phyloP scores from a whole-genome alignment of 2,113 vertebrate genomes.

The Atractosteus spatula region DNA sequence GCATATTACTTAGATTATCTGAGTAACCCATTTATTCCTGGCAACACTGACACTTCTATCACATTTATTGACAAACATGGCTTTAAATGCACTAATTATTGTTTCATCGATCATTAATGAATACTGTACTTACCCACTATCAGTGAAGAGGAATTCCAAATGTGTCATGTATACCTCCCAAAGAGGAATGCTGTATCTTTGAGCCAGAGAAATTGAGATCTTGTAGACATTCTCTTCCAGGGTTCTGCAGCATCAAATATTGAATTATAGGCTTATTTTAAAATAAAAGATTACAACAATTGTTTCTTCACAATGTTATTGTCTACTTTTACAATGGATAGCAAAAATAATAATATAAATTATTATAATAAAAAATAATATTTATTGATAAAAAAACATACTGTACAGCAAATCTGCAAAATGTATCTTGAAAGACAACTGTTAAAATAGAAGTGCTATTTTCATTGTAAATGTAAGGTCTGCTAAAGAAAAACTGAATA shows the following conservation, averaged over 20 bases:
- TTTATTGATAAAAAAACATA: no score
- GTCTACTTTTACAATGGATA: no score
- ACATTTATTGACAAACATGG: conserved; percentile 8
- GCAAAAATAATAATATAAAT: no score
- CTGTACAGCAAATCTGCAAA: no score
- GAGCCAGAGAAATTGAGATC: conserved; percentile 85
- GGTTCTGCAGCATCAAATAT: conserved; percentile 61
- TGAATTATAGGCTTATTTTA: no score
- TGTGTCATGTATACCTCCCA: conserved; percentile 97
- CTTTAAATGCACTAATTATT: conserved; percentile 15
- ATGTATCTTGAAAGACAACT: no score
- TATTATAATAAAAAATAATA: no score
- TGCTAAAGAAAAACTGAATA: no score
- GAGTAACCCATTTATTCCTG: conserved; percentile 10
- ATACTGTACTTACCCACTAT: conserved; percentile 78
- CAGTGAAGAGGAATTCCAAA: conserved; percentile 91
- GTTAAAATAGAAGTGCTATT: no score
- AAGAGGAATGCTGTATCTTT: conserved; percentile 77
- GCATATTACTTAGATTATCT: conserved; percentile 1
- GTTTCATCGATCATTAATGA: conserved; percentile 17
- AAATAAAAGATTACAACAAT: no score
- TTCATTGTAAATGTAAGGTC: no score
- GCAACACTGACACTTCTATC: conserved; percentile 13
- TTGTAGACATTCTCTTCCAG: conserved; percentile 85
- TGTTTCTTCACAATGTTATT: no score